These are phyloP conservation scores for Chaetoderma sp. DNA, from an alignment of 2,888 invertebrate genomes.

Conservation along the genomic window DNA sequence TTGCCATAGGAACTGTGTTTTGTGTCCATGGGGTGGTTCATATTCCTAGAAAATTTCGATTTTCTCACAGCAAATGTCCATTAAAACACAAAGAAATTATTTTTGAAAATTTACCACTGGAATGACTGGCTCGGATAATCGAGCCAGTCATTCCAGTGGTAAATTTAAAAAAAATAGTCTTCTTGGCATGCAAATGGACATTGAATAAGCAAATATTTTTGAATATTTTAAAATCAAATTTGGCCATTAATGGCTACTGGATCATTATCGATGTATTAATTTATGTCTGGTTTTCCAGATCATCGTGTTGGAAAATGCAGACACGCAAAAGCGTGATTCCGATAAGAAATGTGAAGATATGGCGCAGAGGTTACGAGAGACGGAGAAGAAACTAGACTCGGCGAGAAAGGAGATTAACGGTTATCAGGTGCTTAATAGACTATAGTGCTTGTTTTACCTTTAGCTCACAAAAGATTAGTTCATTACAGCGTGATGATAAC, in stretches of 20 bases:
- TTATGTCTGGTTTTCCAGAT: constrained; percentile 73
- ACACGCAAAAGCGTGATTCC: constrained; percentile 82
- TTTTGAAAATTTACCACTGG: too few relatives aligned
- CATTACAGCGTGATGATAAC: neutral
- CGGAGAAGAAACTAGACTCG: constrained; percentile 78
- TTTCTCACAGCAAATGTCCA: too few relatives aligned
- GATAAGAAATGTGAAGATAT: constrained; percentile 83
- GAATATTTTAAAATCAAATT: too few relatives aligned
- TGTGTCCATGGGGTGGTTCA: too few relatives aligned
- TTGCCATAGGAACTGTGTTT: too few relatives aligned
- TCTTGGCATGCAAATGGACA: too few relatives aligned
- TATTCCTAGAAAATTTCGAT: too few relatives aligned
- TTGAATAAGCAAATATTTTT: too few relatives aligned
- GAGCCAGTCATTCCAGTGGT: too few relatives aligned
- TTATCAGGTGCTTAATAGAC: constrained; percentile 60
- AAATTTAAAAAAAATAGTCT: too few relatives aligned
- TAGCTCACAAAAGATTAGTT: neutral
- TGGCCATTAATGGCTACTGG: neutral
- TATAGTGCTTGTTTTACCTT: neutral
- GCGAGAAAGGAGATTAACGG: constrained; percentile 75
- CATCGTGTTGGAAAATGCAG: constrained; percentile 85
- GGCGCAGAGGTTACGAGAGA: constrained; percentile 77
- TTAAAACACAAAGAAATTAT: too few relatives aligned
- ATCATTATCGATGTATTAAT: neutral
- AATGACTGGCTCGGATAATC: too few relatives aligned